Evolutionary conservation across 2,797 vertebrate genomes (phyloP).

Genomic region (Tarsius wallacei): DNA sequence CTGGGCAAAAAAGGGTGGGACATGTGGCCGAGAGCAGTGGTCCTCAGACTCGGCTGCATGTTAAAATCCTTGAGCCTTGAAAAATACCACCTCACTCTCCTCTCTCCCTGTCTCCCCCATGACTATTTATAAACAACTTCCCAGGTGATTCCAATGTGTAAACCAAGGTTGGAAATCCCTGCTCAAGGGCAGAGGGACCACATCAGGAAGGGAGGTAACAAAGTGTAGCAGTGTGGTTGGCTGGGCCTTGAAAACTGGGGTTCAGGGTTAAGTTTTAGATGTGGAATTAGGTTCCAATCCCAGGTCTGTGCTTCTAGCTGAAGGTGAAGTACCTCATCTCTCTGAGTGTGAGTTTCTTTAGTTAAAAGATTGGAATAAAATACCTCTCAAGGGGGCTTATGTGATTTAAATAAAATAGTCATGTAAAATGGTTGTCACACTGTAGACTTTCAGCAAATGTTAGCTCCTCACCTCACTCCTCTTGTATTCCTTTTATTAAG

Average conservation of each 20-base stretch:
- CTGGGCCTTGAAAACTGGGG: background rate
- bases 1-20: accelerated
- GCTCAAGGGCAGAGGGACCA: background rate
- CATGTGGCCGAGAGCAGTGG: background rate
- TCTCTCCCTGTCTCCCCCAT: no score
- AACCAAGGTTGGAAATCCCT: no score
- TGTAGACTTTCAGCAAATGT: background rate
- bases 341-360: background rate
- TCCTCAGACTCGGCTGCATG: background rate
- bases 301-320: background rate
- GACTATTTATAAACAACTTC: background rate
- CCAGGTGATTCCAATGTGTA: background rate
- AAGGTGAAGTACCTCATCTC: background rate
- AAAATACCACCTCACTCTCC: no score
- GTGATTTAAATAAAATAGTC: background rate
- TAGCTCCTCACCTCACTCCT: background rate
- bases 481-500: background rate
- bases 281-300: background rate
- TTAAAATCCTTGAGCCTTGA: background rate
- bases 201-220: background rate
- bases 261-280: background rate
- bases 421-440: background rate
- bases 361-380: background rate
- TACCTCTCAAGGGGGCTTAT: background rate
- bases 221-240: accelerated